Conservation (phyloP, 2,888 invertebrate genomes). For the Stegophylla sp. region DNA sequence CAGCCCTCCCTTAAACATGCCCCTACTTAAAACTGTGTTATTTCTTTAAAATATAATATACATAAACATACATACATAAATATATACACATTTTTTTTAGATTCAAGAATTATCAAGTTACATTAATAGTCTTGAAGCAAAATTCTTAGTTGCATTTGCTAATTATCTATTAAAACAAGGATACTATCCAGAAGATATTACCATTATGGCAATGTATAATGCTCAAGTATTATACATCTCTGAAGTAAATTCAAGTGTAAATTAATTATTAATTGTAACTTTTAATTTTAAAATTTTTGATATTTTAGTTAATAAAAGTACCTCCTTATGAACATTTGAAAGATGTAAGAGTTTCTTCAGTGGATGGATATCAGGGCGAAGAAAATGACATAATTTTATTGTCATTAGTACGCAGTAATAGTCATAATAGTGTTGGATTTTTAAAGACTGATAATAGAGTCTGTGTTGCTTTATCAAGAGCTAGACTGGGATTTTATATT, state of each 20-base stretch:
- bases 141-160: conserved; percentile 71
- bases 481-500: conserved; percentile 59
- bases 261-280: background rate
- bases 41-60: conserved; percentile 17
- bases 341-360: conserved; percentile 42
- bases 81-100: no score
- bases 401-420: conserved; percentile 58
- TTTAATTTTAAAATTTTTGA: background rate
- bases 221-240: conserved; percentile 70
- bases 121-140: conserved; percentile 72
- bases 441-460: conserved; percentile 52
- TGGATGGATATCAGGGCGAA: conserved; percentile 59
- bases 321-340: conserved; percentile 60
- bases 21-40: background rate
- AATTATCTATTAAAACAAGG: conserved; percentile 68
- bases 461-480: conserved; percentile 59
- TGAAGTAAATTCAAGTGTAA: conserved; percentile 60
- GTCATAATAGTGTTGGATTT: conserved; percentile 50
- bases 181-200: conserved; percentile 72
- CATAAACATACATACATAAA: no score
- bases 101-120: conserved; percentile 69
- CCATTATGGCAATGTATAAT: conserved; percentile 64
- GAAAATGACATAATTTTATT: conserved; percentile 59
- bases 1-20: no score
- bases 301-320: conserved; percentile 35